Percentiles rank a stretch among this genome's conserved stretches.
Conservation (phyloP, 2,113 vertebrate species). For the Siphamia tubifer region DNA sequence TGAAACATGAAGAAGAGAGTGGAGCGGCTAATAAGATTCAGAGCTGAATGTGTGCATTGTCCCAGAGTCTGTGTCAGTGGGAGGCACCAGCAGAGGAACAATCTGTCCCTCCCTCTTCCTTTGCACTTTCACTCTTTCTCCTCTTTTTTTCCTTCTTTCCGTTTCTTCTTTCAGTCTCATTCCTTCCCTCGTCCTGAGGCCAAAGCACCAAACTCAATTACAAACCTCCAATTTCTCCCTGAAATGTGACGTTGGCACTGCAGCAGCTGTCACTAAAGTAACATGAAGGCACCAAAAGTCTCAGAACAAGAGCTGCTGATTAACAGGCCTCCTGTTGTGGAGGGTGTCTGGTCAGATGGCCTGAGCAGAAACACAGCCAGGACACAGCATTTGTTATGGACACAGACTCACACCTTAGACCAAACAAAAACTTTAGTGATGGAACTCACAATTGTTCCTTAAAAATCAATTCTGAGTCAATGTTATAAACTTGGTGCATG, state of each 20-base stretch:
- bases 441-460: no score
- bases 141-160: not conserved
- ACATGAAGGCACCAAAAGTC: conserved; percentile 22
- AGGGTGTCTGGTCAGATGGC: conserved; percentile 38
- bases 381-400: not conserved
- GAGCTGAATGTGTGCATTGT: conserved; percentile 47
- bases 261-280: conserved; percentile 34
- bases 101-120: not conserved
- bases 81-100: conserved; percentile 27
- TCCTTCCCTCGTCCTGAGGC: conserved; percentile 10
- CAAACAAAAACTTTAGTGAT: not conserved
- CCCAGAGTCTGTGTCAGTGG: conserved; percentile 36
- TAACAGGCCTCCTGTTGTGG: conserved; percentile 39
- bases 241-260: conserved; percentile 20
- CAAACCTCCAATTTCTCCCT: conserved; percentile 13
- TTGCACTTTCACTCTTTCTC: not conserved
- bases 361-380: not conserved
- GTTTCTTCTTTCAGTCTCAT: not conserved
- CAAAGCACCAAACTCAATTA: conserved; percentile 42
- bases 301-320: conserved; percentile 19
- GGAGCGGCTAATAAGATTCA: conserved; percentile 51
- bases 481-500: no score
- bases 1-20: conserved; percentile 34
- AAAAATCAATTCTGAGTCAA: no score
- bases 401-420: not conserved